Conservation (phyloP, 1,140 invertebrate species). For the Meloidogyne hapla region DNA sequence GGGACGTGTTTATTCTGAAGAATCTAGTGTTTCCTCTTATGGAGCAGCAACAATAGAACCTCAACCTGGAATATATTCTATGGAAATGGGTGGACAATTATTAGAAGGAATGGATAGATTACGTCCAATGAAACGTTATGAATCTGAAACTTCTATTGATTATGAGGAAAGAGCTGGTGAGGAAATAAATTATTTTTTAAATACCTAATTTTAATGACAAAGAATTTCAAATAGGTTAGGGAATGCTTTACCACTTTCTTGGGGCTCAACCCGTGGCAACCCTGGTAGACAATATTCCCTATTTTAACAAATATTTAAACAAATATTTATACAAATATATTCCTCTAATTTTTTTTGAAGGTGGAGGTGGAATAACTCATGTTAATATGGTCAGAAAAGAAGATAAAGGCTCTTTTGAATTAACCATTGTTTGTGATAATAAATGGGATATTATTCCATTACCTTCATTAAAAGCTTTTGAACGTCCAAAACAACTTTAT, state of each 20-base stretch:
- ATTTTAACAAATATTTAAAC: too few species aligned
- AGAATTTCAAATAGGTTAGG: too few species aligned
- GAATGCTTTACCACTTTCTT: too few species aligned
- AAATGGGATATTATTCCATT: background rate
- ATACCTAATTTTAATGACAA: too few species aligned
- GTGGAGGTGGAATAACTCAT: constrained; percentile 50
- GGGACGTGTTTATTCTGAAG: constrained; percentile 10
- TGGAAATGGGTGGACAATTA: constrained; percentile 31
- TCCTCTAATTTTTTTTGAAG: constrained; percentile 1
- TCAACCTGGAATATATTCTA: constrained; percentile 17
- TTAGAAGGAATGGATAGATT: constrained; percentile 38
- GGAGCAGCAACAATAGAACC: constrained; percentile 11
- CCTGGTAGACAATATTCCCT: too few species aligned
- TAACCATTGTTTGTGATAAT: constrained; percentile 47
- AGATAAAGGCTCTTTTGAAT: constrained; percentile 37
- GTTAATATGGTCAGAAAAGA: constrained; percentile 52
- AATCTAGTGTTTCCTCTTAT: background rate
- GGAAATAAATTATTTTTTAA: background rate
- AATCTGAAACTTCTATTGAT: constrained; percentile 43
- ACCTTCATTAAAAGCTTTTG: constrained; percentile 19
- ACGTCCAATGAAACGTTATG: constrained; percentile 33
- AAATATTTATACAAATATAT: too few species aligned
- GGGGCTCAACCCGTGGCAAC: too few species aligned
- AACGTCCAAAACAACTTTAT: constrained; percentile 44
- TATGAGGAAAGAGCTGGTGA: constrained; percentile 27